These are phyloP conservation scores for Gymnoscelis rufifasciata DNA, from an alignment of 2,888 invertebrate species.

Conservation along the genomic window DNA sequence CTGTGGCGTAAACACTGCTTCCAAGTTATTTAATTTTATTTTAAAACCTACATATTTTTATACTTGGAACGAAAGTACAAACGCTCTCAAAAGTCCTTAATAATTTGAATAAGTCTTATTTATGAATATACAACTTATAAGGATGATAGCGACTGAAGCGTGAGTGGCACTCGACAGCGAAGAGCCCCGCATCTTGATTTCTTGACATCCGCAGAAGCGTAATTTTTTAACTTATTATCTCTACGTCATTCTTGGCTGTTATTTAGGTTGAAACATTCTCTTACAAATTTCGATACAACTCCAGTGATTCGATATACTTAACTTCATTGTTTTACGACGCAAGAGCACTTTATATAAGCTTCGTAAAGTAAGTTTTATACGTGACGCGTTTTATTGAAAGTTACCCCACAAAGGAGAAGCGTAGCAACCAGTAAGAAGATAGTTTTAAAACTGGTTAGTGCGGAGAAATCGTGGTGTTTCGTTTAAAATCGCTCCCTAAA, in stretches of 20 bases:
- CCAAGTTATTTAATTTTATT: no score
- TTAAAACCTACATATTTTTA: no score
- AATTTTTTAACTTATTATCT: not conserved
- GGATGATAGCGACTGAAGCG: conserved; percentile 1
- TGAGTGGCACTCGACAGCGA: conserved; percentile 2
- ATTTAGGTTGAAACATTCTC: not conserved
- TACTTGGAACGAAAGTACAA: no score
- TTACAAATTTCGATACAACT: no score
- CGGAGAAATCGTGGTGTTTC: conserved; percentile 44
- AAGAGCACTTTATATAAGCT: conserved; percentile 40
- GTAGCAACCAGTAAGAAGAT: conserved; percentile 30
- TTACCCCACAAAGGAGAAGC: conserved; percentile 36
- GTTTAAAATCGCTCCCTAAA: conserved; percentile 55
- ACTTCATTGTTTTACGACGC: conserved; percentile 45
- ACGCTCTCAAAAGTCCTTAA: no score
- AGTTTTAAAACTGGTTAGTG: conserved; percentile 36
- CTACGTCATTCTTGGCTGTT: not conserved
- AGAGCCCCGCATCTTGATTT: conserved; percentile 1
- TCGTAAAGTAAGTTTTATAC: conserved; percentile 41
- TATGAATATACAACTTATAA: not conserved
- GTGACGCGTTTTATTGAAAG: conserved; percentile 47
- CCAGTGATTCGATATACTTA: conserved; percentile 36
- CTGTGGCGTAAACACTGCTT: no score
- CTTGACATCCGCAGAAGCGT: conserved; percentile 1
- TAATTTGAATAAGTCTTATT: not conserved